Conservation (phyloP, 2,797 vertebrate species). For the Orestias chungarensis region DNA sequence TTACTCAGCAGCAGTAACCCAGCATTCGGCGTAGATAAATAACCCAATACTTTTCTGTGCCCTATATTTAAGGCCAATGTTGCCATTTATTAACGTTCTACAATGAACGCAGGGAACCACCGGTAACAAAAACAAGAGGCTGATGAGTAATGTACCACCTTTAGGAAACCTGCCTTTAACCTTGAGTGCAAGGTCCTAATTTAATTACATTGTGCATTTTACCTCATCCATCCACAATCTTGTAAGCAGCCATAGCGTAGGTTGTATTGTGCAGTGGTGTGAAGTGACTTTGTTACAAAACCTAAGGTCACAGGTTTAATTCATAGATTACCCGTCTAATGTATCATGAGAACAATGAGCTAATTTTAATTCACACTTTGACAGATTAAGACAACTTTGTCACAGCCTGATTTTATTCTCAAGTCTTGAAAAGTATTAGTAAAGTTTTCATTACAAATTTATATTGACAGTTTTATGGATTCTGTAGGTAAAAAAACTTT, state of each 20-base stretch:
- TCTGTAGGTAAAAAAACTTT: neutral
- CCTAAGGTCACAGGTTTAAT: constrained; percentile 70
- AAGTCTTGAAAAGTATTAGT: neutral
- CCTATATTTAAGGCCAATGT: constrained; percentile 27
- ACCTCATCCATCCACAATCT: constrained; percentile 29
- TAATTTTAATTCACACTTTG: constrained; percentile 24
- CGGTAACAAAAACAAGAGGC: constrained; percentile 29
- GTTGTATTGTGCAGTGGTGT: constrained; percentile 59
- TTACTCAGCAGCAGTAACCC: neutral
- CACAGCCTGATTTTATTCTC: neutral
- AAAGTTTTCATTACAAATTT: neutral
- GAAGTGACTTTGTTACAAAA: constrained; percentile 68
- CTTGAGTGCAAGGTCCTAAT: constrained; percentile 23
- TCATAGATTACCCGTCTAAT: constrained; percentile 50
- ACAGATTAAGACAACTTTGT: neutral
- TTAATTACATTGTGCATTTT: constrained; percentile 38
- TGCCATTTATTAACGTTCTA: constrained; percentile 21
- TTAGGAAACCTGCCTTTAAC: constrained; percentile 35
- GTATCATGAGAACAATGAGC: constrained; percentile 45
- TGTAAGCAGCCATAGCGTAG: constrained; percentile 25
- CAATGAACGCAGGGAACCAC: constrained; percentile 26
- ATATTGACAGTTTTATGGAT: neutral
- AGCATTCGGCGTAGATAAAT: neutral
- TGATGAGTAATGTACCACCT: constrained; percentile 38
- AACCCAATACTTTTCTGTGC: neutral